phyloP scores from a whole-genome alignment of 2,113 vertebrate species.

The Psittacula cyanocephala region DNA sequence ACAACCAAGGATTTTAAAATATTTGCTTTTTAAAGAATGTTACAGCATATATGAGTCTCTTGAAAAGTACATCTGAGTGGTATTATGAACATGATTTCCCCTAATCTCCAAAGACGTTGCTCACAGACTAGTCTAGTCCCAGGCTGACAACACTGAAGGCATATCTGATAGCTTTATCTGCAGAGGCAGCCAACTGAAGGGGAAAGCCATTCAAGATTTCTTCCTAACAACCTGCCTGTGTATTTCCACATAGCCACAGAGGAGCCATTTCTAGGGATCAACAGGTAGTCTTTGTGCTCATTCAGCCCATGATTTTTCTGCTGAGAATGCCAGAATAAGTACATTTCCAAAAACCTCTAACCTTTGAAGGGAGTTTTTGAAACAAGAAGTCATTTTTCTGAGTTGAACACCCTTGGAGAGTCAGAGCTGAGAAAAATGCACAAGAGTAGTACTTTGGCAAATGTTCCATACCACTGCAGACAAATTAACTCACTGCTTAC shows the following conservation, averaged over 20 bases:
- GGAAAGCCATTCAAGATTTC: not conserved
- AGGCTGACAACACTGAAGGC: not conserved
- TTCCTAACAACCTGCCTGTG: not conserved
- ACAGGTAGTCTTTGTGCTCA: not conserved
- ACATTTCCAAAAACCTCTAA: not conserved
- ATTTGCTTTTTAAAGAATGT: not conserved
- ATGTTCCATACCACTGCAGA: not conserved
- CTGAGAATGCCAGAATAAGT: not conserved
- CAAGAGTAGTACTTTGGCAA: slow-evolving; percentile 47
- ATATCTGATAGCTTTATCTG: not conserved
- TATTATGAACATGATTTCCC: not conserved
- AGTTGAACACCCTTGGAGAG: slow-evolving; percentile 20
- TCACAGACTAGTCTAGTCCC: not conserved
- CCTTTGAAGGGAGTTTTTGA: not conserved
- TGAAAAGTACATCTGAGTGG: not conserved
- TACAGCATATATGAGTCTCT: not conserved
- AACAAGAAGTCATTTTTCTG: slow-evolving; percentile 32
- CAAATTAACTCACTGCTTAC: slow-evolving; percentile 37
- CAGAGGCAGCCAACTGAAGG: not conserved
- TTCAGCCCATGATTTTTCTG: not conserved
- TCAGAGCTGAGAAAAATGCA: slow-evolving; percentile 23
- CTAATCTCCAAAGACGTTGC: not conserved
- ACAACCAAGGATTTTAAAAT: not conserved
- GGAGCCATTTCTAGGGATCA: not conserved
- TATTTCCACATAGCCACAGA: not conserved